phyloP scores from a whole-genome alignment of 1,140 invertebrate species.

The fruit fly (Drosophila melanogaster) region Release_6_plus_ISO1_MT NT_037436.4:10583001-10583500 shows the following conservation, averaged over 20 bases:
- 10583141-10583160: constrained; percentile 5
- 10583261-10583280: constrained; percentile 8
- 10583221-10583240: constrained; percentile 47
- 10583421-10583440: constrained; percentile 39
- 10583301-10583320: constrained; percentile 20
- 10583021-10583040: constrained; percentile 8
- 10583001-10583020: constrained; percentile 51
- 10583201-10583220: constrained; percentile 35
- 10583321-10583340: constrained; percentile 32
- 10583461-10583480: constrained; percentile 60
- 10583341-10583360: constrained; percentile 8
- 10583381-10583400: constrained; percentile 7
- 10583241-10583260: constrained; percentile 3
- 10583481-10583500: constrained; percentile 18
- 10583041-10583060: constrained; percentile 23
- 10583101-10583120: constrained; percentile 64
- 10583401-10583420: background rate
- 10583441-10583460: constrained; percentile 56
- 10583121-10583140: constrained; percentile 33
- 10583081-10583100: constrained; percentile 15
- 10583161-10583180: constrained; percentile 32
- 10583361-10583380: constrained; percentile 20
- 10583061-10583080: constrained; percentile 8
- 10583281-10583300: constrained; percentile 22
- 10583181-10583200: constrained; percentile 22